These are phyloP conservation scores for Cyprinodon diabolis DNA, from an alignment of 2,797 vertebrate species.

Conservation along the genomic window DNA sequence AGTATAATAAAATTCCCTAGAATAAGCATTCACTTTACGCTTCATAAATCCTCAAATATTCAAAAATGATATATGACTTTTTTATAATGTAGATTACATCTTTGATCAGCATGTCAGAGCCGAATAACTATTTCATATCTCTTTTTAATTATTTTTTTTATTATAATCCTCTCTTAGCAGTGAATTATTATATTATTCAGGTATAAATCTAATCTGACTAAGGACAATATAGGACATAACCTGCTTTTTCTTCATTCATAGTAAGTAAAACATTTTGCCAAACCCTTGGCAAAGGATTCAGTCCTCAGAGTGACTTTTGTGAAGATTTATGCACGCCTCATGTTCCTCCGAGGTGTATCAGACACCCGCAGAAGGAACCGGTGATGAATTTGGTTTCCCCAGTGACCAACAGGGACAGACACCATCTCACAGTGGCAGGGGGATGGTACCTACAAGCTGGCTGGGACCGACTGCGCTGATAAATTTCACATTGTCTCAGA, in stretches of 20 bases:
- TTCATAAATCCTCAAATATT: not conserved
- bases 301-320: slow-evolving; percentile 32
- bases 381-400: slow-evolving; percentile 47
- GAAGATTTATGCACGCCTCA: slow-evolving; percentile 44
- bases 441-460: slow-evolving; percentile 28
- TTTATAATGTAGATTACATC: not conserved
- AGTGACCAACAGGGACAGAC: slow-evolving; percentile 45
- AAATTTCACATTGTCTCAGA: slow-evolving; percentile 59
- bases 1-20: not conserved
- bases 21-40: not conserved
- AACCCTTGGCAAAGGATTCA: slow-evolving; percentile 30
- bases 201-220: slow-evolving; percentile 16
- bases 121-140: not conserved
- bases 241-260: slow-evolving; percentile 8
- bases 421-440: slow-evolving; percentile 23
- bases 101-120: not conserved
- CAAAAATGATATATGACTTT: not conserved
- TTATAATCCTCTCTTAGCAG: not conserved
- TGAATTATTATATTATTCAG: slow-evolving; percentile 2
- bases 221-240: slow-evolving; percentile 26
- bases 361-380: slow-evolving; percentile 44
- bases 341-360: slow-evolving; percentile 46
- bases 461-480: slow-evolving; percentile 54
- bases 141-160: not conserved
- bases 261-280: slow-evolving; percentile 32